These are phyloP conservation scores for Philypnodon macrostomus DNA, from an alignment of 2,797 vertebrate genomes.

Conservation along the genomic window DNA sequence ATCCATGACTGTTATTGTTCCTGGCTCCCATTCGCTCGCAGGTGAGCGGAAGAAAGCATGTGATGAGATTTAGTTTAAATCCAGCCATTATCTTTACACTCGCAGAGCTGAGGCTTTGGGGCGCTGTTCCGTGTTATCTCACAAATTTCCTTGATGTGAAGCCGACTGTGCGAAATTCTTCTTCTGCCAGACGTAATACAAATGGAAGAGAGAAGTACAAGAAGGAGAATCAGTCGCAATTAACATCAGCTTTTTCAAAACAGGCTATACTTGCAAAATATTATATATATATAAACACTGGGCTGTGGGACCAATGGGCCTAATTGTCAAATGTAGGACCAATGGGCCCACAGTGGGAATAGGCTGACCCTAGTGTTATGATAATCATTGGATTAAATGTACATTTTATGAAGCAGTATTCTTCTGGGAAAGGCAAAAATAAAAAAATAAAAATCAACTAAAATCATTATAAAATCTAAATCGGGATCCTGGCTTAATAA, in stretches of 20 bases:
- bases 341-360: no score
- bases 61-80: conserved; percentile 54
- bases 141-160: conserved; percentile 54
- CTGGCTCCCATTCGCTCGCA: conserved; percentile 47
- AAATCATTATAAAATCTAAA: no score
- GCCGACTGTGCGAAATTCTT: conserved; percentile 47
- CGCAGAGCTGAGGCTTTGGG: conserved; percentile 42
- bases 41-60: conserved; percentile 46
- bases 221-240: conserved; percentile 56
- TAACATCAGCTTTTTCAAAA: conserved; percentile 59
- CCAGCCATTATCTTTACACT: conserved; percentile 55
- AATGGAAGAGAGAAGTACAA: conserved; percentile 21
- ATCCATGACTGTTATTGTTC: conserved; percentile 26
- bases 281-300: no score
- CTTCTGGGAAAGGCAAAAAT: no score
- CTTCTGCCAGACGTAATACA: conserved; percentile 36
- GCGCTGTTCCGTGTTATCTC: conserved; percentile 54
- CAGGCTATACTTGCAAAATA: no score
- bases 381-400: no score
- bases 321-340: no score
- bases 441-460: no score
- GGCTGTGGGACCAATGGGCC: no score
- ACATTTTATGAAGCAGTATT: no score
- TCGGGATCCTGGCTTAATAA: no score
- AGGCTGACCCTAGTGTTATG: no score